These are phyloP conservation scores for Lasioglossum marginatum DNA, from an alignment of 2,888 invertebrate species.

Conservation along the genomic window DNA sequence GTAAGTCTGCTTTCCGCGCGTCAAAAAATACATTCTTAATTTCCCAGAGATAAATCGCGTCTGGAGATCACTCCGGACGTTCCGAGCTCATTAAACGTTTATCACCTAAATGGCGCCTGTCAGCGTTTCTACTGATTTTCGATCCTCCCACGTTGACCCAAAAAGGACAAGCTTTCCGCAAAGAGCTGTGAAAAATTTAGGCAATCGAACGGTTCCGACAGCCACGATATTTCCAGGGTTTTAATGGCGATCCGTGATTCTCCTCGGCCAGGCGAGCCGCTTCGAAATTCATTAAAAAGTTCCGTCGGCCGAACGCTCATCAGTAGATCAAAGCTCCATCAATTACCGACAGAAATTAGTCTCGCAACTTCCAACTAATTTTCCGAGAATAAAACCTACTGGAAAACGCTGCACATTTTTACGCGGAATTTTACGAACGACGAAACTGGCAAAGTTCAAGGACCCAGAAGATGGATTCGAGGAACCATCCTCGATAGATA, in stretches of 20 bases:
- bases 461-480: not conserved
- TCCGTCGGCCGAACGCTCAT: not conserved
- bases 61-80: not conserved
- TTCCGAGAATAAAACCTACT: not conserved
- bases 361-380: not conserved
- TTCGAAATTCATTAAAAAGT: conserved; percentile 41
- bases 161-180: conserved; percentile 5
- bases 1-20: too few relatives aligned
- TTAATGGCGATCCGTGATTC: conserved; percentile 45
- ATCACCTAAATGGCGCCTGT: conserved; percentile 53
- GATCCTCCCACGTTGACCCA: conserved; percentile 19
- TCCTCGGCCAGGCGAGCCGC: not conserved
- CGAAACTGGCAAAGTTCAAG: not conserved
- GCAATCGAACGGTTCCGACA: not conserved
- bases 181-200: conserved; percentile 37
- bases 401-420: not conserved
- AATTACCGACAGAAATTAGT: not conserved
- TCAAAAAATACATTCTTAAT: not conserved
- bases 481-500: not conserved
- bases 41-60: not conserved
- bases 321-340: conserved; percentile 17
- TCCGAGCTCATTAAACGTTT: conserved; percentile 60
- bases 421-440: not conserved
- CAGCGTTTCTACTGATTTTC: conserved; percentile 59
- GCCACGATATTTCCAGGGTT: conserved; percentile 23